Evolutionary conservation across 2,113 vertebrate species (phyloP).

Genomic region (Ursus arctos): DNA sequence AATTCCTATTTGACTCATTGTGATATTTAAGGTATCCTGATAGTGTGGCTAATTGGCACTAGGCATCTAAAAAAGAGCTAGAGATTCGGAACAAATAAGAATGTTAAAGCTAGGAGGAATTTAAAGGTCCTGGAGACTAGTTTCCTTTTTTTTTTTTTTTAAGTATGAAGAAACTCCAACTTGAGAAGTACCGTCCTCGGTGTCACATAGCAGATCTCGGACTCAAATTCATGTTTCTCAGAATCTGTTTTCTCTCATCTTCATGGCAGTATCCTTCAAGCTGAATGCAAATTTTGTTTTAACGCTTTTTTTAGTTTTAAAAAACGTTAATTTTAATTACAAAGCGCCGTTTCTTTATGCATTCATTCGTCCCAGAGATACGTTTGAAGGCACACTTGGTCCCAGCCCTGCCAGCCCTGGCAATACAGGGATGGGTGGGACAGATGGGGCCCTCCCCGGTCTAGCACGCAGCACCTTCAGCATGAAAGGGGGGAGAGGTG

Average conservation of each 20-base stretch:
- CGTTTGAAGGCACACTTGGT: not conserved
- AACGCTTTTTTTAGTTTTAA: not conserved
- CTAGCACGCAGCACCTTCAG: not conserved
- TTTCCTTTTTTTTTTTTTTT: not conserved
- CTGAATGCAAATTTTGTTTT: not conserved
- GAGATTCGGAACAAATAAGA: not conserved
- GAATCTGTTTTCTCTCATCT: not conserved
- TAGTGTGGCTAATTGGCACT: not conserved
- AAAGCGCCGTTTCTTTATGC: not conserved
- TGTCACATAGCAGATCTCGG: not conserved
- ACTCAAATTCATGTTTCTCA: not conserved
- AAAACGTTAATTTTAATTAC: not conserved
- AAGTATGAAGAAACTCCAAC: not conserved
- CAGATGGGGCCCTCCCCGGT: not conserved
- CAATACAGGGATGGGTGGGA: not conserved
- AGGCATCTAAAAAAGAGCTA: not conserved
- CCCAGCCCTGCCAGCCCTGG: no score
- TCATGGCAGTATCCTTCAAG: not conserved
- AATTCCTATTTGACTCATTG: not conserved
- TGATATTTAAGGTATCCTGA: not conserved
- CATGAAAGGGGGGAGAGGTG: fast-evolving
- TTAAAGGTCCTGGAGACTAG: not conserved
- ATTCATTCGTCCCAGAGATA: not conserved
- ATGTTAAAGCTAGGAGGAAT: not conserved
- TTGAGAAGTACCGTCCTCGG: not conserved